Percentiles rank a stretch among this genome's conserved stretches.
Conservation (phyloP, 1,140 invertebrate species). For the Bombus breviceps region DNA sequence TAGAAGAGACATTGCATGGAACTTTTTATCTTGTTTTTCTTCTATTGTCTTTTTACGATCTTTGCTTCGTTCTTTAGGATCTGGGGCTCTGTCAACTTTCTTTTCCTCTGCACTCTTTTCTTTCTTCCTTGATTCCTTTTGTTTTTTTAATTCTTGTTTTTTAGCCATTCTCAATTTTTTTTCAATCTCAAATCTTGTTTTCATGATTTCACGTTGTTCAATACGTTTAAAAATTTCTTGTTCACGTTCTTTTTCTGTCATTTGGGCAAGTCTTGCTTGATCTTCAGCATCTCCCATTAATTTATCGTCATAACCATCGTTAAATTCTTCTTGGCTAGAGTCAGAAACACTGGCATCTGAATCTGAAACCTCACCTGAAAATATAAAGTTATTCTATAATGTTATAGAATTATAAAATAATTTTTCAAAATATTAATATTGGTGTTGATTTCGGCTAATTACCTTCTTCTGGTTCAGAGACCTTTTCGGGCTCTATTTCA, state of each 20-base stretch:
- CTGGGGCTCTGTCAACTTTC: constrained; percentile 83
- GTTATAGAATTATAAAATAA: neutral
- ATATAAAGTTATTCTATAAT: constrained; percentile 7
- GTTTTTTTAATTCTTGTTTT: constrained; percentile 90
- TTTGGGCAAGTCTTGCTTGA: constrained; percentile 91
- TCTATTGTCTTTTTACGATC: constrained; percentile 96
- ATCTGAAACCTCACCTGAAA: constrained; percentile 87
- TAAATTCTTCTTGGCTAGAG: constrained; percentile 87
- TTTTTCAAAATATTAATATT: neutral
- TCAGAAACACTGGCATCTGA: constrained; percentile 83
- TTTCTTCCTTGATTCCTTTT: constrained; percentile 85
- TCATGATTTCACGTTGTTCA: constrained; percentile 95
- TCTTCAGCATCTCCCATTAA: constrained; percentile 99
- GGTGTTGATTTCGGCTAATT: constrained; percentile 4
- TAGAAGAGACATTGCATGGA: constrained; percentile 95
- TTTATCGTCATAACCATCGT: constrained; percentile 97
- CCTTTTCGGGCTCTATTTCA: constrained; percentile 84
- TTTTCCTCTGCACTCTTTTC: constrained; percentile 83
- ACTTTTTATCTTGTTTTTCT: constrained; percentile 93
- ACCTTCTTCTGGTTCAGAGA: constrained; percentile 90
- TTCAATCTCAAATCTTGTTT: constrained; percentile 98
- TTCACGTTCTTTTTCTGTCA: constrained; percentile 98
- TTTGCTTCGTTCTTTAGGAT: constrained; percentile 91
- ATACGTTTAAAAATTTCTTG: constrained; percentile 98
- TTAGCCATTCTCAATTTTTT: constrained; percentile 94